phyloP scores from a whole-genome alignment of 2,113 vertebrate species.

The Gallinago paraguaiae region DNA sequence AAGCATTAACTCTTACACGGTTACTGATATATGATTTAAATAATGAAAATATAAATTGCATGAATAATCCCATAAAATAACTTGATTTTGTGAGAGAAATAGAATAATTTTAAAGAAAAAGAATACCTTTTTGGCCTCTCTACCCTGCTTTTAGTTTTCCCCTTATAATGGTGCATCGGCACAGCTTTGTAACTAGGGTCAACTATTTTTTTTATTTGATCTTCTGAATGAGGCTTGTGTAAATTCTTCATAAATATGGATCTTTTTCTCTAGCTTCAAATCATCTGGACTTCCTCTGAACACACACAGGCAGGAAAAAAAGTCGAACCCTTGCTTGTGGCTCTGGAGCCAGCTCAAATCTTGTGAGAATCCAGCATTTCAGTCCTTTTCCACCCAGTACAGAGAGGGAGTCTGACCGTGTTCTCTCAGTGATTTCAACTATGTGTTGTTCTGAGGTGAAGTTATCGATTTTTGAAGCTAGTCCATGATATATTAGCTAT shows the following conservation, averaged over 20 bases:
- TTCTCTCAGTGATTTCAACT: background rate
- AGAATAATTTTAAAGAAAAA: background rate
- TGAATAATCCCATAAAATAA: background rate
- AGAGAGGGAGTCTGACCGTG: background rate
- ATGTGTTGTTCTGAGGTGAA: background rate
- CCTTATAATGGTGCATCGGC: background rate
- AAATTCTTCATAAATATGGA: background rate
- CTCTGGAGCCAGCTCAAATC: background rate
- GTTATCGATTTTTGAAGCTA: background rate
- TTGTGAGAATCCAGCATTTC: background rate
- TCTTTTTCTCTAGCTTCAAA: background rate
- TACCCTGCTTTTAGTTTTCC: background rate
- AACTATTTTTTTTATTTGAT: background rate
- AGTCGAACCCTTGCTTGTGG: background rate
- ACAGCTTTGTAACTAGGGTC: background rate
- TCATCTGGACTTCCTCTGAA: background rate
- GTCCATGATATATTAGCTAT: background rate
- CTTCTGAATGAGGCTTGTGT: background rate
- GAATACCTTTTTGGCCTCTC: background rate
- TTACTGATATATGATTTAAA: background rate
- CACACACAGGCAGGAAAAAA: background rate
- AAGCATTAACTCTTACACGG: background rate
- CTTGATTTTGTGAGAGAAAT: background rate
- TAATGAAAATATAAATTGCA: background rate
- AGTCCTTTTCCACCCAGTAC: background rate